Evolutionary conservation across 2,113 vertebrate species (phyloP).

Genomic region (Scomber japonicus): DNA sequence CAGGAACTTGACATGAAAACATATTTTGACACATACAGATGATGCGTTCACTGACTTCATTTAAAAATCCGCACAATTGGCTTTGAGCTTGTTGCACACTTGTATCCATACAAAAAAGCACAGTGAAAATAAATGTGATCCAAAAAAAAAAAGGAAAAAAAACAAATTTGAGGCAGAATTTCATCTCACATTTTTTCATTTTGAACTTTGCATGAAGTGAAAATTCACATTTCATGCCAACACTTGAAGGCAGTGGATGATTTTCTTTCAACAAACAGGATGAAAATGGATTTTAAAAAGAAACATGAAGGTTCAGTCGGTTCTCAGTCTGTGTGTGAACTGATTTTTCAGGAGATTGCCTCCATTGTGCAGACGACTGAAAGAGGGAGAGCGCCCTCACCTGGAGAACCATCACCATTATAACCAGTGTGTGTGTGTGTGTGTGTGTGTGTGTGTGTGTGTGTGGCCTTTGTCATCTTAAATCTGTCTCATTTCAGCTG

Average conservation of each 20-base stretch:
- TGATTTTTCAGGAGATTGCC: not conserved
- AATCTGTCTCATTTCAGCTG: no score
- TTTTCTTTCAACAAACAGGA: not conserved
- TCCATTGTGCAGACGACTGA: not conserved
- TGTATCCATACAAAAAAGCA: not conserved
- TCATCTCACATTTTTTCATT: not conserved
- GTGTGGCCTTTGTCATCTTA: not conserved
- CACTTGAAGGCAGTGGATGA: no score
- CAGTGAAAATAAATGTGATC: not conserved
- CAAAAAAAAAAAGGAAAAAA: no score
- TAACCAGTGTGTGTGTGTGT: not conserved
- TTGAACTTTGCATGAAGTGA: not conserved
- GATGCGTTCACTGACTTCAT: not conserved
- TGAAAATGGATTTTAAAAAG: not conserved
- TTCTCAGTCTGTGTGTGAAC: not conserved
- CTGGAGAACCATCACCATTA: constrained; percentile 23
- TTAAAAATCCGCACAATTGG: not conserved
- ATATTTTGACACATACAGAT: not conserved
- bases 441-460: not conserved
- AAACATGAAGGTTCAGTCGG: not conserved
- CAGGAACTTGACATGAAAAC: constrained; percentile 31
- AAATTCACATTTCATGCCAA: not conserved
- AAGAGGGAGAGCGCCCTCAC: constrained; percentile 65
- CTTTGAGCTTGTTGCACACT: not conserved
- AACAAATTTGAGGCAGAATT: not conserved